phyloP scores from a whole-genome alignment of 1,140 invertebrate species.

The Capitella teleta region DNA sequence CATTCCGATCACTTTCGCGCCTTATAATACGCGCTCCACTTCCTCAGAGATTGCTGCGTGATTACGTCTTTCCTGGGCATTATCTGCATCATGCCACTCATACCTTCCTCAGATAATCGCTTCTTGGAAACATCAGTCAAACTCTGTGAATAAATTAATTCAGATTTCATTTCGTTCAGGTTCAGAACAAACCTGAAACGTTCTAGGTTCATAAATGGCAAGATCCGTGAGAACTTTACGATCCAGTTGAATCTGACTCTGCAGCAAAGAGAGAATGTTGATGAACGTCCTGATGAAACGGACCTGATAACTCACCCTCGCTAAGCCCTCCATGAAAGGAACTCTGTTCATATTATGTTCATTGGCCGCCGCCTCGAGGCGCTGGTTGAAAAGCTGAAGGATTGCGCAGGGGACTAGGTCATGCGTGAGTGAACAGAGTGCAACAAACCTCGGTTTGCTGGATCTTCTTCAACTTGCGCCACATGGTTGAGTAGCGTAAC shows the following conservation, averaged over 20 bases:
- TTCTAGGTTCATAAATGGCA: constrained; percentile 12
- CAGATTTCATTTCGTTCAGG: background rate
- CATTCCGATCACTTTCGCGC: no score
- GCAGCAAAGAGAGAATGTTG: no score
- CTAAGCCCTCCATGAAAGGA: no score
- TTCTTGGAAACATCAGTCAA: constrained; percentile 6
- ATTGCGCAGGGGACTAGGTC: no score
- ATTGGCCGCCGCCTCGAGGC: no score
- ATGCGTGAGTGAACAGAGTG: background rate
- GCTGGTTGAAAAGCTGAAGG: no score
- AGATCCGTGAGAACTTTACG: constrained; percentile 10
- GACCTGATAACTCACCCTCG: no score
- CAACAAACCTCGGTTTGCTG: constrained; percentile 6
- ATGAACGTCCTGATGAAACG: no score
- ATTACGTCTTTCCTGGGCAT: background rate
- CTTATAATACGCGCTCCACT: no score
- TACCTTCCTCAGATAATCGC: constrained; percentile 8
- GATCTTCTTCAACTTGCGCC: constrained; percentile 9
- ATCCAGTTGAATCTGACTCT: constrained; percentile 9
- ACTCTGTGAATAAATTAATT: constrained; percentile 8
- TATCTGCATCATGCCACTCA: background rate
- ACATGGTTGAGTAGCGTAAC: constrained; percentile 9
- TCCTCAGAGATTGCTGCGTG: no score
- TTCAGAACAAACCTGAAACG: constrained; percentile 6
- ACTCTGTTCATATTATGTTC: no score